Evolutionary conservation across 2,113 vertebrate species (phyloP).

Genomic region (Chaenogobius annularis): DNA sequence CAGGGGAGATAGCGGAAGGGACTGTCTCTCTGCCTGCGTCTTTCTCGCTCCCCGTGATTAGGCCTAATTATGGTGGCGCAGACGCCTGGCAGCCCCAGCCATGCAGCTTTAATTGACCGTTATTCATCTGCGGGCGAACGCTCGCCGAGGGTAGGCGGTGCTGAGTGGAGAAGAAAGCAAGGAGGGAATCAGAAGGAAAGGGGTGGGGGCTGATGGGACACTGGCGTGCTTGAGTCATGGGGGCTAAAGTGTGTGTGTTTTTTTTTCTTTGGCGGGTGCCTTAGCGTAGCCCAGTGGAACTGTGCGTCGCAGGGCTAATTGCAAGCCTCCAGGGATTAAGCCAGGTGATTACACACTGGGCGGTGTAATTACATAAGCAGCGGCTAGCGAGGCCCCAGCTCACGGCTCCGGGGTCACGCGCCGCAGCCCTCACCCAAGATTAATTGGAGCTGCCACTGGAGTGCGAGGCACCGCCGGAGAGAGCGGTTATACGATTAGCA

Average conservation of each 20-base stretch:
- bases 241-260: conserved; percentile 49
- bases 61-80: conserved; percentile 92
- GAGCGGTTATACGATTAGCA: conserved; percentile 91
- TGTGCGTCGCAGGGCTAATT: conserved; percentile 86
- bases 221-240: conserved; percentile 52
- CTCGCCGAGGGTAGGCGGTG: conserved; percentile 66
- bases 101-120: conserved; percentile 90
- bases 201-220: conserved; percentile 57
- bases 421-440: conserved; percentile 90
- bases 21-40: conserved; percentile 45
- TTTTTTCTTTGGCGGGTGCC: conserved; percentile 68
- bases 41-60: conserved; percentile 81
- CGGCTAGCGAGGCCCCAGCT: conserved; percentile 88
- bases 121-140: conserved; percentile 86
- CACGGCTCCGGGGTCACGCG: conserved; percentile 86
- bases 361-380: conserved; percentile 97
- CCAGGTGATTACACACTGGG: conserved; percentile 93
- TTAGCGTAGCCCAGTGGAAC: conserved; percentile 54
- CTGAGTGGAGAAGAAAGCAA: conserved; percentile 70
- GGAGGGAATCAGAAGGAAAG: conserved; percentile 68
- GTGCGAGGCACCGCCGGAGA: conserved; percentile 83
- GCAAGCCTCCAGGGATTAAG: conserved; percentile 89
- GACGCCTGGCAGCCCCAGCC: conserved; percentile 86
- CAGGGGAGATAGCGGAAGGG: conserved; percentile 60
- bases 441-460: conserved; percentile 97